Evolutionary conservation across 1,140 invertebrate species (phyloP), one percentile per base, ranked within the genome.

Genomic region (Drosophila bocqueti): DNA sequence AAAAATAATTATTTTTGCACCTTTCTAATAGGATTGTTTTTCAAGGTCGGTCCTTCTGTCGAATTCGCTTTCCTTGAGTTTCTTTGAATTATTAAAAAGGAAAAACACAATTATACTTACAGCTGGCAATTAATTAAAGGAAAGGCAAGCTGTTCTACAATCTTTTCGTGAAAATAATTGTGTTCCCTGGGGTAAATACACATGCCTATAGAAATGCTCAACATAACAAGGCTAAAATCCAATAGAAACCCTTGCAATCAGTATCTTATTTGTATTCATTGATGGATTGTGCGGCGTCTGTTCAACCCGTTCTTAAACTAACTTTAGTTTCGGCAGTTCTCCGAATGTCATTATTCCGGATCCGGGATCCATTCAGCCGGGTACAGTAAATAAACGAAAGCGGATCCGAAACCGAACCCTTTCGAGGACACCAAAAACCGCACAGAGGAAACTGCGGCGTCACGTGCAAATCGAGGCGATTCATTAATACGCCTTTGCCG

Each of bases 401-500:
- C 31, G 31, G 21, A 15, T 18, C 36, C 24, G 24, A 18, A 47
- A 24, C 34, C 15, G 26, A 72, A 52, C 54, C 67, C 69, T 50
- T 73, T 59, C 52, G 26, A 21, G 52, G 45, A 42, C 26, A 42
- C 34, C 65, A 40, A 43, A 43, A 55, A 40, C 43, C 38, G 52
- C 66, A 72, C 52, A 73, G 72, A 72, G 54, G 69, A 73, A 43
- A 43, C 21, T 38, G 69, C 15, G 54, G 54, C 54, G 50, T 49
- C 69, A 73, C 69, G 69, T 73, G 69, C 67, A 73, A 72, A 60
- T 72, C 46, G 67, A 50, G 54, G 38, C 67, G 46, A 31, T 73
- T 73, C 69, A 73, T 73, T 73, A 73, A 73, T 61, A 72, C 67
- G 69, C 45, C 42, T 72, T 73, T 72, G 69, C 67, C 72, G 54